These are phyloP conservation scores for Geopemphigus sp. DNA, from an alignment of 1,140 invertebrate genomes.

Conservation along the genomic window DNA sequence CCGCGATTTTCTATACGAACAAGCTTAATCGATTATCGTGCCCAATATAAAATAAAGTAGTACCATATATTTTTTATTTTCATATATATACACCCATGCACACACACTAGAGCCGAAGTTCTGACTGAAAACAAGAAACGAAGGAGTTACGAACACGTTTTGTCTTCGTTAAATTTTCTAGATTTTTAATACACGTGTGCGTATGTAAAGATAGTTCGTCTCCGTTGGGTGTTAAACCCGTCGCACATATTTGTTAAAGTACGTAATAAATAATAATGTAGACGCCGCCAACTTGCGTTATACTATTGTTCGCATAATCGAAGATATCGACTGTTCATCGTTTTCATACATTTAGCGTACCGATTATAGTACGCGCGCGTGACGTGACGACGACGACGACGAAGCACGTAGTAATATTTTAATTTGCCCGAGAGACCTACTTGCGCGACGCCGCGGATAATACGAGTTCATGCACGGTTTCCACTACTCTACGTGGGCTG, in stretches of 20 bases:
- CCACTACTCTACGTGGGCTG: no score
- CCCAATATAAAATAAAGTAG: no score
- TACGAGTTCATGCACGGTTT: neutral
- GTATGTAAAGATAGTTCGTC: no score
- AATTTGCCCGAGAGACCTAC: neutral
- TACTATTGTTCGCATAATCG: neutral
- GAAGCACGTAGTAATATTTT: neutral
- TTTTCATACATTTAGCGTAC: neutral
- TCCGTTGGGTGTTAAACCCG: no score
- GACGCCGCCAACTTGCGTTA: no score
- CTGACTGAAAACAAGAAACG: neutral
- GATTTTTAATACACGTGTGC: no score
- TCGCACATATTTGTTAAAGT: neutral
- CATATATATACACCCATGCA: neutral
- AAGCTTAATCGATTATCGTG: no score
- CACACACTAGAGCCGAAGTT: neutral
- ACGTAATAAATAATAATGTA: no score
- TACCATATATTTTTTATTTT: no score
- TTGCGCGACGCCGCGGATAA: neutral
- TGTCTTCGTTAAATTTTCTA: neutral
- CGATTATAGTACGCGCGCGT: neutral
- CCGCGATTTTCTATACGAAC: neutral
- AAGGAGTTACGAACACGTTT: neutral
- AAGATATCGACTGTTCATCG: neutral
- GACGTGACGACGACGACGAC: neutral